Base-by-base conservation (phyloP, 2,888 invertebrate genomes). In the Gnatocerus cornutus region DNA sequence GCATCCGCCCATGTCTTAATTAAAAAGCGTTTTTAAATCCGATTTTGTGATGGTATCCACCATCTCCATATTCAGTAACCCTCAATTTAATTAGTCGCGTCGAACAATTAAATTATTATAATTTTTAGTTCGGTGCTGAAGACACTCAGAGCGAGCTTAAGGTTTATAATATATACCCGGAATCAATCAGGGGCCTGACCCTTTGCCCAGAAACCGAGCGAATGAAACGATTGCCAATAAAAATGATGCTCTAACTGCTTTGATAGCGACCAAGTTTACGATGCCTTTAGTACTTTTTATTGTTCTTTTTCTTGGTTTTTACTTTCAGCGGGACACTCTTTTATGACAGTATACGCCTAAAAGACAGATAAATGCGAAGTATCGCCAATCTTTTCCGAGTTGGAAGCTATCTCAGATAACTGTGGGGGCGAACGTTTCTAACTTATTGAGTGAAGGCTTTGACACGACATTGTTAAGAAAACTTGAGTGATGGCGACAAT, bases 201-300 rank as follows among this genome's bases (percentile, higher is more conserved):
- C 73, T 72, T 71, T 73, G 72, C 67, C 70, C 69, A 69, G 68
- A 72, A 69, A 73, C 70, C 71, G 9, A 67, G 69, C 70, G 71
- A 66, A 30, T 41, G 71, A 76, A 79, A 78, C 79, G 77, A 76
- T 77, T 72, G 78, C 74, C 50, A 77, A 79, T 78, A 79, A 80
- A 80, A 80, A 76, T 74, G 76, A 77, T 75, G 73, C 77, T 74
- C 76, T 78, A 80, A 78, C 80, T 79, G 76, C 76, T 77, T 76
- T 78, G 79, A 79, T 78, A 80, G 79, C 79, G 76, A 77, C 74
- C 77, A 73, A 78, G 74, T 81, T 81, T 81, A 81, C 76, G 80
- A 80, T 74, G 74, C 79, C 79, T 80, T 80, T 80, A 81, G 80
- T 80, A 78, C 76, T 76, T 81, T 81, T 81, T 81, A 80, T 81